These are phyloP conservation scores for Ichneumoninae sp. DNA, from an alignment of 2,888 invertebrate species.

Conservation along the genomic window DNA sequence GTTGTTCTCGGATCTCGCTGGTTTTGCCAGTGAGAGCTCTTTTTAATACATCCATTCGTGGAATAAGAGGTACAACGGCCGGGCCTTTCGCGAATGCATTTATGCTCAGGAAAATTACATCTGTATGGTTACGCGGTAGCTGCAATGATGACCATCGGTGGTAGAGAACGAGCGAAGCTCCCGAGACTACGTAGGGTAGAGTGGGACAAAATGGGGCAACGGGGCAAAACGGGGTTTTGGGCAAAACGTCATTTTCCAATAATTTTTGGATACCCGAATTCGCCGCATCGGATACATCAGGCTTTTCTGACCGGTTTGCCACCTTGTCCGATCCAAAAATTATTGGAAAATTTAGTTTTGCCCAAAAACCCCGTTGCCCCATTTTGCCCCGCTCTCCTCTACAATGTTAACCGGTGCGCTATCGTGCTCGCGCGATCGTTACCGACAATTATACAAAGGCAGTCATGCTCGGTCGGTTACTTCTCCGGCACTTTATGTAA, in stretches of 20 bases:
- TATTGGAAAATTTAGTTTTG: no score
- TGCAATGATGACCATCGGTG: not conserved
- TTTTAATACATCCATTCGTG: not conserved
- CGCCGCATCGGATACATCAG: no score
- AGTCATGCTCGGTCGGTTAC: not conserved
- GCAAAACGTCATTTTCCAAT: no score
- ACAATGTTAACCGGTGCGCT: not conserved
- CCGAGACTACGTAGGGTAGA: not conserved
- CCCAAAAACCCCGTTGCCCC: no score
- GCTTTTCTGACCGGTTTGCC: no score
- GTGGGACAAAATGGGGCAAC: no score
- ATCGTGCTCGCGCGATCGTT: not conserved
- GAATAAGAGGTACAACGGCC: not conserved
- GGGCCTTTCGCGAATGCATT: not conserved
- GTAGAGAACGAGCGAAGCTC: not conserved
- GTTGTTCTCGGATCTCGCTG: not conserved
- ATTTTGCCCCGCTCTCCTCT: no score
- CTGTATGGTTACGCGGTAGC: not conserved
- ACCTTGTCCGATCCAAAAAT: no score
- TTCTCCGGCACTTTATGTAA: not conserved
- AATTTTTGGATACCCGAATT: no score
- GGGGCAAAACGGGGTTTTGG: no score
- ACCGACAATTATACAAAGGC: not conserved
- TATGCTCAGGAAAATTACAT: constrained; percentile 3
- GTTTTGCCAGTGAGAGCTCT: not conserved